phyloP scores from a whole-genome alignment of 30 jellyfish, hydroid and myxozoan genomes.

The Aurelia sp. region DNA sequence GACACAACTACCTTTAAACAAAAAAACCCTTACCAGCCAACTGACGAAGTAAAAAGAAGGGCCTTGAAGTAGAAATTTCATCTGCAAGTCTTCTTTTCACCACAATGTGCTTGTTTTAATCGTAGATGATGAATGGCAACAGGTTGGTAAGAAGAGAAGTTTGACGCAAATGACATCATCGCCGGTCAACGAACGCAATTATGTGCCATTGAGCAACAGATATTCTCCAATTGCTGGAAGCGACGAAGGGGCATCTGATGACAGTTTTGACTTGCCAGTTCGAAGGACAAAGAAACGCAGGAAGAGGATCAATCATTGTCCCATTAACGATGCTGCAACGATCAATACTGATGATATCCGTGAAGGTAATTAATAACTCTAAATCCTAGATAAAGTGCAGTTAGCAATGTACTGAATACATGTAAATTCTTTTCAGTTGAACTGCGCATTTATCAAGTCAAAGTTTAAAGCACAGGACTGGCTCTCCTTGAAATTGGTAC shows the following conservation, averaged over 20 bases:
- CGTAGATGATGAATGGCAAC: background rate
- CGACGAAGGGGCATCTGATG: background rate
- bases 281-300: background rate
- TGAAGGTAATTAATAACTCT: conserved; percentile 12
- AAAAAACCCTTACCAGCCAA: too few relatives aligned
- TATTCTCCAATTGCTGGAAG: conserved; percentile 1
- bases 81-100: too few relatives aligned
- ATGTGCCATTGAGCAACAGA: background rate
- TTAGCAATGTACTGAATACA: too few relatives aligned
- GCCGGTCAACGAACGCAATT: background rate
- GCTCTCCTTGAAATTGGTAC: too few relatives aligned
- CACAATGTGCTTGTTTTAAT: background rate
- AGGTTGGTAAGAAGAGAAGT: background rate
- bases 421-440: too few relatives aligned
- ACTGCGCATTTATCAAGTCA: too few relatives aligned
- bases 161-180: background rate
- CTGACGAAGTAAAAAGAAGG: too few relatives aligned
- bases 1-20: too few relatives aligned
- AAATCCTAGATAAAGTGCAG: background rate
- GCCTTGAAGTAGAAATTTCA: too few relatives aligned
- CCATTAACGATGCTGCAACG: background rate
- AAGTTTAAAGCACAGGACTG: too few relatives aligned
- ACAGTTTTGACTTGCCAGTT: conserved; percentile 4
- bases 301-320: background rate
- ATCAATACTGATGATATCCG: background rate